Evolutionary conservation across 2,888 invertebrate genomes (phyloP).

Genomic region (Pecten maximus): DNA sequence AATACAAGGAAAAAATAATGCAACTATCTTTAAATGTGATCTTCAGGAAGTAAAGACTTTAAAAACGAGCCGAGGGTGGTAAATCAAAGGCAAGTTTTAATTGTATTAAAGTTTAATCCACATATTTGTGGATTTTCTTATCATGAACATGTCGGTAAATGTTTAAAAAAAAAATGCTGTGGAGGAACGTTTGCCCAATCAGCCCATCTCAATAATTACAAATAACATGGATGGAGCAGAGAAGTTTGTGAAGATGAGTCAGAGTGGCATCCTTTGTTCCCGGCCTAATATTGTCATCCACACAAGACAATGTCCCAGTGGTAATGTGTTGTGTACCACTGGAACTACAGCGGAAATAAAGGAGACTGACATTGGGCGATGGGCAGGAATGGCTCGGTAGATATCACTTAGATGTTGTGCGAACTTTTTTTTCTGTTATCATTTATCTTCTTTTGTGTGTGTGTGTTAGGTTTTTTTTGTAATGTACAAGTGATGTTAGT

Average conservation of each 20-base stretch:
- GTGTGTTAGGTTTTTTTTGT: background rate
- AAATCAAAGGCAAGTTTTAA: background rate
- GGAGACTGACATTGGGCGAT: constrained; percentile 2
- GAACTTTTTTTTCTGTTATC: constrained; percentile 6
- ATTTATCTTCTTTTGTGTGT: background rate
- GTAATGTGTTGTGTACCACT: background rate
- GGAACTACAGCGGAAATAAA: background rate
- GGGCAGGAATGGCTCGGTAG: constrained; percentile 20
- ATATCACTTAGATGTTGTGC: background rate
- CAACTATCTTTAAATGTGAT: too few species aligned
- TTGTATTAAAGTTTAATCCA: background rate
- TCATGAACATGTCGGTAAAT: background rate
- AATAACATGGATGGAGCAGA: background rate
- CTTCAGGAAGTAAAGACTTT: too few species aligned
- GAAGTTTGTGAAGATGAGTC: constrained; percentile 32
- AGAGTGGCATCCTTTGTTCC: background rate
- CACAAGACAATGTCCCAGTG: background rate
- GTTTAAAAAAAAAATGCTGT: background rate
- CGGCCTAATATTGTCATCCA: background rate
- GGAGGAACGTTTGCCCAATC: background rate
- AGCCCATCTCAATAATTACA: background rate
- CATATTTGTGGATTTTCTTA: background rate
- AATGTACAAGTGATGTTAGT: constrained; percentile 18
- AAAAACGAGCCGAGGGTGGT: too few species aligned
- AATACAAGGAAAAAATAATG: background rate